Evolutionary conservation across 2,888 invertebrate genomes (phyloP).

Genomic region (Yponomeuta cagnagella): DNA sequence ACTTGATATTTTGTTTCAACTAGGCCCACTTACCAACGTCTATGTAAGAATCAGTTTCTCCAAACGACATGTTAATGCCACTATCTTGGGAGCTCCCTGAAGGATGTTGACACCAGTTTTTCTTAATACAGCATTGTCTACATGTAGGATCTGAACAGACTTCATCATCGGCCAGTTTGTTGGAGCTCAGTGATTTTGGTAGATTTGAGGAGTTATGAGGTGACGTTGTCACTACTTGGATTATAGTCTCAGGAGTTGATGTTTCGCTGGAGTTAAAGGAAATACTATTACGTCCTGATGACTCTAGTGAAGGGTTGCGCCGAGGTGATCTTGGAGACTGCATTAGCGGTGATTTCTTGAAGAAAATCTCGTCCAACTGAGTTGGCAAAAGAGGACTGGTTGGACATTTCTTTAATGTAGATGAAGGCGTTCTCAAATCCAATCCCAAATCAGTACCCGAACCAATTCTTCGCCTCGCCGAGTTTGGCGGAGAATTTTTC

Average conservation of each 20-base stretch:
- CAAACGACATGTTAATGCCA: slow-evolving; percentile 84
- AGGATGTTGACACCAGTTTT: slow-evolving; percentile 79
- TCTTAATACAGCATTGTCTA: slow-evolving; percentile 69
- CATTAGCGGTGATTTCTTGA: slow-evolving; percentile 46
- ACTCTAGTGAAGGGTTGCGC: slow-evolving; percentile 60
- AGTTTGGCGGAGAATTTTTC: slow-evolving; percentile 67
- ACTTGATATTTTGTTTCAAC: background rate
- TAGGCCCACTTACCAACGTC: slow-evolving; percentile 56
- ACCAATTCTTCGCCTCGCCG: slow-evolving; percentile 52
- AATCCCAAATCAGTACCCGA: slow-evolving; percentile 65
- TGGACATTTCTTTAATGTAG: slow-evolving; percentile 55
- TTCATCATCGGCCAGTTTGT: slow-evolving; percentile 77
- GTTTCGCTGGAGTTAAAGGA: slow-evolving; percentile 73
- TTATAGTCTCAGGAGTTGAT: slow-evolving; percentile 70
- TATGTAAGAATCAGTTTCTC: slow-evolving; percentile 78
- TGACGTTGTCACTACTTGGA: slow-evolving; percentile 60
- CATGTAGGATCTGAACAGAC: slow-evolving; percentile 60
- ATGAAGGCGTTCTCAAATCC: slow-evolving; percentile 42
- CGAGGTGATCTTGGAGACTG: slow-evolving; percentile 64
- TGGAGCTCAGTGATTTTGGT: slow-evolving; percentile 73
- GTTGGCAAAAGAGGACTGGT: slow-evolving; percentile 62
- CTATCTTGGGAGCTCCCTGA: slow-evolving; percentile 86
- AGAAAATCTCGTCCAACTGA: slow-evolving; percentile 54
- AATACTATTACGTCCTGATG: slow-evolving; percentile 62
- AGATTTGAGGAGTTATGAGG: slow-evolving; percentile 52